Evolutionary conservation across 2,888 invertebrate species (phyloP), one percentile per base, ranked within the genome.

Genomic region (Spodoptera picta): DNA sequence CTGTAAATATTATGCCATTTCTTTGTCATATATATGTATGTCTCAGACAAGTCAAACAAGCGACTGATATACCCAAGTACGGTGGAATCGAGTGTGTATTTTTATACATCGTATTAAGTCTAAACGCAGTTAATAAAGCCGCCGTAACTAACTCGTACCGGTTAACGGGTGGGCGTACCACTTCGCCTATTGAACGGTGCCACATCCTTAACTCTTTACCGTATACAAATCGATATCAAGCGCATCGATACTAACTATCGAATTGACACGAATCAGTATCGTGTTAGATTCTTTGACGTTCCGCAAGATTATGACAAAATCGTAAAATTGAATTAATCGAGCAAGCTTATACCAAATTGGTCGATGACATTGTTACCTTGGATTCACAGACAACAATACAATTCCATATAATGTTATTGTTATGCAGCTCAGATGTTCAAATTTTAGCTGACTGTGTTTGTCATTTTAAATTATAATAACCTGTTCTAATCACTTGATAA

Each of bases 211-310:
- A 86, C 83, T 83, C 76, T 79, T 73, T 68, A 66, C 79, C 66
- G 77, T 57, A 71, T 74, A 78, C 83, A 74, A 83, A 88, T 88
- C 86, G 82, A 88, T 88, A 79, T 75, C 64, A 71, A 57, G 73
- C 78, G 83, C 36, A 66, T 68, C 64, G 55, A 68, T 60, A 42
- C 80, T 81, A 86, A 85, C 83, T 78, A 88, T 83, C 81, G 71
- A 73, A 77, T 85, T 80, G 77, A 83, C 27, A 55, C 53, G 44
- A 58, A 49, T 61, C 47, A 49, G 36, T 62, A 36, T 51, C 53
- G 42, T 79, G 55, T 70, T 50, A 14, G 49, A 27, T 54, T 55
- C 48, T 9, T 36, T 36, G 36, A 9, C 7, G 6, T 31, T 31
- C 1, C 6, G 31, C 31, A 31, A 31, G 6, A 4, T 4, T 4